These are phyloP conservation scores for Stenodema calcarata DNA, from an alignment of 2,888 invertebrate species.

Conservation along the genomic window DNA sequence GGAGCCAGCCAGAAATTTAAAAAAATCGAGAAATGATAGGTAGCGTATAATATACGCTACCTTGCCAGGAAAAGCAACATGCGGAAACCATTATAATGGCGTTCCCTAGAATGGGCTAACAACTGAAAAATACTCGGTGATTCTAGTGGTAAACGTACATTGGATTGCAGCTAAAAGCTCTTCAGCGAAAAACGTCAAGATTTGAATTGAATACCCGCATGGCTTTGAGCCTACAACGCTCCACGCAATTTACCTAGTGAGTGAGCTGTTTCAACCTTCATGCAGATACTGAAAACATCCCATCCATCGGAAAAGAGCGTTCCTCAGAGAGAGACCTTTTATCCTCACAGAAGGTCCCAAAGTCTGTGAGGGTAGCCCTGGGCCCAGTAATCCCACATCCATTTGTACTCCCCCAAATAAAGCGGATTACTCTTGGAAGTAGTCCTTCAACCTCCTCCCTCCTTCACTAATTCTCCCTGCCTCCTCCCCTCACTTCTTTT, in stretches of 20 bases:
- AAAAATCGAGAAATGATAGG: too few species aligned
- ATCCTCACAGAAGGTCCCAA: neutral
- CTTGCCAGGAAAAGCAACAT: too few species aligned
- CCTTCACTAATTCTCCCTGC: neutral
- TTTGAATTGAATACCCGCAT: neutral
- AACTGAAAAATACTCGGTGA: too few species aligned
- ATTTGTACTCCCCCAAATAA: neutral
- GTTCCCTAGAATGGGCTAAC: too few species aligned
- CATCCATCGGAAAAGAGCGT: neutral
- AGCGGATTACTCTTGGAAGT: neutral
- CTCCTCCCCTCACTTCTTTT: neutral
- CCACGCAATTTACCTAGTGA: neutral
- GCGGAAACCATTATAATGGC: too few species aligned
- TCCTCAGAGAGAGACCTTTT: neutral
- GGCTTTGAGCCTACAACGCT: neutral
- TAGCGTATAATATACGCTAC: too few species aligned
- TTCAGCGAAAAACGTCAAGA: too few species aligned
- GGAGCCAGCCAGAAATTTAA: too few species aligned
- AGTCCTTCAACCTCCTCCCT: neutral
- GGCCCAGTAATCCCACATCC: constrained; percentile 12
- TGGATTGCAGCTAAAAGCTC: too few species aligned
- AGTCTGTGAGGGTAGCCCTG: neutral
- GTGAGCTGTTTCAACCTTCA: neutral
- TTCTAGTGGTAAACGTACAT: too few species aligned
- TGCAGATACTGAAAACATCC: neutral